Conservation (phyloP, 1,140 invertebrate genomes). For the Elymnias hypermnestra region DNA sequence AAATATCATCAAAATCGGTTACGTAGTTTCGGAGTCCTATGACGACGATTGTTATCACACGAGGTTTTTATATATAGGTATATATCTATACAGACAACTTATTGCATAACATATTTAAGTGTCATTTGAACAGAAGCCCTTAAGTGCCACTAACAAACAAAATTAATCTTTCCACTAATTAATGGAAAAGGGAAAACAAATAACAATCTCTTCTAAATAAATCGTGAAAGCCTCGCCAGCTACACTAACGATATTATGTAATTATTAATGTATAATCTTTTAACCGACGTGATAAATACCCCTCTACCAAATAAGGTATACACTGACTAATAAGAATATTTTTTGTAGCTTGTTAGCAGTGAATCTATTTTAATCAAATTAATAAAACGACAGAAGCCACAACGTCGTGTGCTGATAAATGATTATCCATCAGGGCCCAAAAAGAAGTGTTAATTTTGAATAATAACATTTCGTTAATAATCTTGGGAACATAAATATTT, state of each 20-base stretch:
- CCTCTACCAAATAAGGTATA: slow-evolving; percentile 4
- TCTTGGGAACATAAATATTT: slow-evolving; percentile 17
- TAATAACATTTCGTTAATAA: slow-evolving; percentile 6
- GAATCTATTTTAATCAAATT: slow-evolving; percentile 15
- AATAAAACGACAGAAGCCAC: slow-evolving; percentile 13
- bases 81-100: too few relatives aligned
- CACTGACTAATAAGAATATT: slow-evolving; percentile 16
- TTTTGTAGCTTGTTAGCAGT: slow-evolving; percentile 3
- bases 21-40: too few relatives aligned
- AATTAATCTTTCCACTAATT: too few relatives aligned
- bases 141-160: too few relatives aligned
- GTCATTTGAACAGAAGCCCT: too few relatives aligned
- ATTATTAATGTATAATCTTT: not conserved
- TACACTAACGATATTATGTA: not conserved
- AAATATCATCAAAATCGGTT: too few relatives aligned
- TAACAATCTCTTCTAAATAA: not conserved
- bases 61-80: too few relatives aligned
- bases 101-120: too few relatives aligned
- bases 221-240: not conserved
- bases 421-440: slow-evolving; percentile 1
- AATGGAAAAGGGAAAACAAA: too few relatives aligned
- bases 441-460: slow-evolving; percentile 17
- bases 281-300: not conserved
- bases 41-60: too few relatives aligned
- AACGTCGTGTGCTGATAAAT: slow-evolving; percentile 1